These are phyloP conservation scores for Agriopis aurantiaria DNA, from an alignment of 2,888 invertebrate genomes.

Conservation along the genomic window DNA sequence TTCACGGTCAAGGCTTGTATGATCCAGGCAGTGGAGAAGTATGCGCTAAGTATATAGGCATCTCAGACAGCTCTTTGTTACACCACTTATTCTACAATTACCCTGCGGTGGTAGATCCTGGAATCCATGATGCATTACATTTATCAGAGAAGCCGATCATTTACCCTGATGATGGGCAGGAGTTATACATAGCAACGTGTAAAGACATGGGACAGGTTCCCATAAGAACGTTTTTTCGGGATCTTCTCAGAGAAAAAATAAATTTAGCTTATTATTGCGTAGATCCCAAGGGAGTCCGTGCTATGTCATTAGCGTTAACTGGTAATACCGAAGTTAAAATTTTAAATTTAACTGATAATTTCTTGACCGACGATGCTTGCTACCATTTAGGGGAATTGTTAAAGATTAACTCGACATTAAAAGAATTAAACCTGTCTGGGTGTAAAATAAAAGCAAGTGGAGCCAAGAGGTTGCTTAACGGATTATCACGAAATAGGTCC, in stretches of 20 bases:
- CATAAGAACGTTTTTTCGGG: conserved; percentile 60
- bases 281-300: conserved; percentile 63
- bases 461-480: conserved; percentile 23
- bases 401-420: conserved; percentile 56
- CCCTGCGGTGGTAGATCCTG: conserved; percentile 72
- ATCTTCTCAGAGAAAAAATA: conserved; percentile 59
- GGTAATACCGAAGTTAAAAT: conserved; percentile 63
- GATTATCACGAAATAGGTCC: conserved; percentile 30
- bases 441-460: conserved; percentile 57
- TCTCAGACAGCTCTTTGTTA: conserved; percentile 67
- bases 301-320: conserved; percentile 68
- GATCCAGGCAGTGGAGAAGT: conserved; percentile 68
- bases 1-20: conserved; percentile 59
- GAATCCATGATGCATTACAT: conserved; percentile 64
- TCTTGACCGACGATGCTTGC: conserved; percentile 67
- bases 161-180: conserved; percentile 72
- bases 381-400: conserved; percentile 73
- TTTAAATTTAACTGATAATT: conserved; percentile 69
- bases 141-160: conserved; percentile 51
- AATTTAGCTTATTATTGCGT: conserved; percentile 72
- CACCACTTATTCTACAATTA: conserved; percentile 71
- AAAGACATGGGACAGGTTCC: conserved; percentile 67
- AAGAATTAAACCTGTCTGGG: conserved; percentile 66
- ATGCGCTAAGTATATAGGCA: conserved; percentile 64
- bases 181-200: conserved; percentile 66